Conservation (phyloP, 2,113 vertebrate species). For the Edolisoma coerulescens region DNA sequence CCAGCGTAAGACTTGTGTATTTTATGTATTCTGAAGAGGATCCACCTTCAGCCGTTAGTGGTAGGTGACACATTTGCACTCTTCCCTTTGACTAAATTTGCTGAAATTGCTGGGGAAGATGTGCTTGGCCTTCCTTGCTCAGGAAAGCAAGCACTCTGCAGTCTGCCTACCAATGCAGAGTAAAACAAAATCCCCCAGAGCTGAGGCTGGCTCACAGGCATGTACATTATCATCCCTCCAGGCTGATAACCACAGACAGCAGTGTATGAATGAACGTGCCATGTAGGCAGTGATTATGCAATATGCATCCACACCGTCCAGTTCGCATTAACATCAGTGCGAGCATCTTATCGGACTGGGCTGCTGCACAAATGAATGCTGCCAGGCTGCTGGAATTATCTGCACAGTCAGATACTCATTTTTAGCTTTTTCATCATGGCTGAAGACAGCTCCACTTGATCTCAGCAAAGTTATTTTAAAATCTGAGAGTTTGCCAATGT, state of each 20-base stretch:
- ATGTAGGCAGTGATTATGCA: background rate
- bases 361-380: background rate
- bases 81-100: background rate
- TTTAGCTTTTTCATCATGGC: slow-evolving; percentile 56
- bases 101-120: background rate
- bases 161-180: background rate
- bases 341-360: slow-evolving; percentile 21
- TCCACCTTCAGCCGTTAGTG: background rate
- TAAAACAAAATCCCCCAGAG: background rate
- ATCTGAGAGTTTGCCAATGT: slow-evolving; percentile 57
- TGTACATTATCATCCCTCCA: background rate
- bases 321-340: background rate
- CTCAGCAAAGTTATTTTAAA: slow-evolving; percentile 69
- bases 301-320: background rate
- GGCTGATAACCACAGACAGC: background rate
- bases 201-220: background rate
- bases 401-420: slow-evolving; percentile 42
- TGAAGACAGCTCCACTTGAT: slow-evolving; percentile 58
- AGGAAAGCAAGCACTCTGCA: background rate
- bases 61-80: background rate
- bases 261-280: background rate
- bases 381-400: slow-evolving; percentile 46
- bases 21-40: background rate
- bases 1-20: background rate
- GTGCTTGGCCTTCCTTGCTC: background rate